These are phyloP conservation scores for Timema podura DNA, from an alignment of 2,888 invertebrate genomes.

Conservation along the genomic window DNA sequence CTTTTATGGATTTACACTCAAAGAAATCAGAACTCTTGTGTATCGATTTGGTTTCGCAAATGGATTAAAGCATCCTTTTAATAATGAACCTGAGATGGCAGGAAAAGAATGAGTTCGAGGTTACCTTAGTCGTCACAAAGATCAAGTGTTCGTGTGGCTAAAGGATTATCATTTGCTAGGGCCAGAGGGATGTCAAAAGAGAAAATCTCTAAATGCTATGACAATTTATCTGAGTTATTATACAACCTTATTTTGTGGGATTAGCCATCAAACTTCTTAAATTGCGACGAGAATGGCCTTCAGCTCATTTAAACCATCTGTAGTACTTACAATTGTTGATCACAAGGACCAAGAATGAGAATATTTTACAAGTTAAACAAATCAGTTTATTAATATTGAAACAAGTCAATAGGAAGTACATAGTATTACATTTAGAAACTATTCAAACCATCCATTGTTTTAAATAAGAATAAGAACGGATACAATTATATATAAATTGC, in stretches of 20 bases:
- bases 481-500: too few relatives aligned
- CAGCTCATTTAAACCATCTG: conserved; percentile 6
- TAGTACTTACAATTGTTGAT: too few relatives aligned
- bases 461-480: too few relatives aligned
- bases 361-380: too few relatives aligned
- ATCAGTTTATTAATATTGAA: too few relatives aligned
- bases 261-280: conserved; percentile 3
- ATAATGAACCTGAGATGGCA: neutral
- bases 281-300: conserved; percentile 12
- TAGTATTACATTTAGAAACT: too few relatives aligned
- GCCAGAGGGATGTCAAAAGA: conserved; percentile 6
- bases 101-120: conserved; percentile 1
- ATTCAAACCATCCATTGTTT: too few relatives aligned
- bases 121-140: neutral
- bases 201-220: conserved; percentile 8
- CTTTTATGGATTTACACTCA: neutral
- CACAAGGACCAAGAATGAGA: too few relatives aligned
- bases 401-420: too few relatives aligned
- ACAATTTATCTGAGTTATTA: conserved; percentile 1
- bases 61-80: neutral
- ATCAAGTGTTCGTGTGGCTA: conserved; percentile 1
- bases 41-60: neutral
- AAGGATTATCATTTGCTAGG: conserved; percentile 2
- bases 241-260: neutral
- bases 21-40: neutral